Evolutionary conservation across 2,113 vertebrate genomes (phyloP).

Genomic region (Thomomys bottae): DNA sequence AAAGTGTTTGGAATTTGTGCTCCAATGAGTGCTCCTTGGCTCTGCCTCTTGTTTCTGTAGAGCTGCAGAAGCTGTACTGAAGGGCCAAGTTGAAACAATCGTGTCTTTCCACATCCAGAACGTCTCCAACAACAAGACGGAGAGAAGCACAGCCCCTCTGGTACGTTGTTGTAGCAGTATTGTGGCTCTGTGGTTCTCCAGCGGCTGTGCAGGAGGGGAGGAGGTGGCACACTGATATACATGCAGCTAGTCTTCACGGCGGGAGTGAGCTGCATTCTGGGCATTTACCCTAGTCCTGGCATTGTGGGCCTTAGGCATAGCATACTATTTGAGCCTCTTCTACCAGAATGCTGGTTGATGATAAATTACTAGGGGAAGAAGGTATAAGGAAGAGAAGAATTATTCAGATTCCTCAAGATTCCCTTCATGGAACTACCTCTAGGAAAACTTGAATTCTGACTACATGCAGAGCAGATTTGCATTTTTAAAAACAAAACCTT

Average conservation of each 20-base stretch:
- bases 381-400: neutral
- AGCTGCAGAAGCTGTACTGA: conserved; percentile 97
- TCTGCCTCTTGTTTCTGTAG: conserved; percentile 84
- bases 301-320: neutral
- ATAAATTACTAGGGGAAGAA: neutral
- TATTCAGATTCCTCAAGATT: neutral
- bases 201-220: neutral
- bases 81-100: conserved; percentile 97
- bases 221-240: neutral
- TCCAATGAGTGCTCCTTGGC: too few relatives aligned
- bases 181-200: neutral
- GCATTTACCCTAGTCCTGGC: neutral
- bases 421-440: neutral
- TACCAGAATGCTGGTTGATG: neutral
- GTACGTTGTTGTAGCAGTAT: conserved; percentile 83
- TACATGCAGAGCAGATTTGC: neutral
- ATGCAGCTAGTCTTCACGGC: neutral
- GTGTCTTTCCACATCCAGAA: conserved; percentile 99
- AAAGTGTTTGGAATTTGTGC: neutral
- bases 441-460: conserved; percentile 19
- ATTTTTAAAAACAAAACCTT: too few relatives aligned
- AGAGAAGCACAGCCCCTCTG: conserved; percentile 94
- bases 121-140: conserved; percentile 95
- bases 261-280: neutral
- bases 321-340: neutral